Conservation (phyloP, 2,113 vertebrate genomes). For the Pelvicachromis taeniatus region DNA sequence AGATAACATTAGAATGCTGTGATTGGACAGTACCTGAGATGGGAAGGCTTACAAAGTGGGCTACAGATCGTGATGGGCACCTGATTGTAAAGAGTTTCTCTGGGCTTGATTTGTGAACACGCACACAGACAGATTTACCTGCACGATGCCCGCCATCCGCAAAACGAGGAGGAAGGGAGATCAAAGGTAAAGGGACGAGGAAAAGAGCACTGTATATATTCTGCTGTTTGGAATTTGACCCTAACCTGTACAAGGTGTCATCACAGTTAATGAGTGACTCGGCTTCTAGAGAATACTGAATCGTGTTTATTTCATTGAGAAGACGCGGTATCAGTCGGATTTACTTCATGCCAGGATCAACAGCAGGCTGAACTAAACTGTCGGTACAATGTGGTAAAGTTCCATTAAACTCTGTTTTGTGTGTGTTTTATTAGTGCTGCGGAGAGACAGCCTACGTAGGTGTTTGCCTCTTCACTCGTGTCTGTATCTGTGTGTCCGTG, state of each 20-base stretch:
- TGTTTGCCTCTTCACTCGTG: background rate
- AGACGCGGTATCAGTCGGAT: background rate
- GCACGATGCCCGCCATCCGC: slow-evolving; percentile 42
- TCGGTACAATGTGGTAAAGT: background rate
- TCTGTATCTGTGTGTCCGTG: background rate
- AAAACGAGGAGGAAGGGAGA: background rate
- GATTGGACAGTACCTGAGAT: slow-evolving; percentile 43
- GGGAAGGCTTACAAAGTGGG: background rate
- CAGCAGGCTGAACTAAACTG: background rate
- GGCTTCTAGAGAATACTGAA: background rate
- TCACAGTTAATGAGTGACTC: slow-evolving; percentile 25
- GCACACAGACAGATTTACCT: background rate
- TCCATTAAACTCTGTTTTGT: background rate
- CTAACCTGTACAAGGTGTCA: background rate
- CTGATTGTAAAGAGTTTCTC: background rate
- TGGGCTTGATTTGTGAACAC: background rate
- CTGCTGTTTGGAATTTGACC: slow-evolving; percentile 46
- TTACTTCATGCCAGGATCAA: background rate
- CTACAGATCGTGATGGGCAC: background rate
- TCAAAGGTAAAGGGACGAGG: slow-evolving; percentile 33
- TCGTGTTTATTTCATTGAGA: background rate
- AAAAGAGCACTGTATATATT: background rate
- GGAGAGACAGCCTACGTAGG: background rate
- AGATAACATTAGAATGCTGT: slow-evolving; percentile 38
- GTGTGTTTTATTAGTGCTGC: background rate